Conservation (phyloP, 2,797 vertebrate genomes). For the Crotalus adamanteus region DNA sequence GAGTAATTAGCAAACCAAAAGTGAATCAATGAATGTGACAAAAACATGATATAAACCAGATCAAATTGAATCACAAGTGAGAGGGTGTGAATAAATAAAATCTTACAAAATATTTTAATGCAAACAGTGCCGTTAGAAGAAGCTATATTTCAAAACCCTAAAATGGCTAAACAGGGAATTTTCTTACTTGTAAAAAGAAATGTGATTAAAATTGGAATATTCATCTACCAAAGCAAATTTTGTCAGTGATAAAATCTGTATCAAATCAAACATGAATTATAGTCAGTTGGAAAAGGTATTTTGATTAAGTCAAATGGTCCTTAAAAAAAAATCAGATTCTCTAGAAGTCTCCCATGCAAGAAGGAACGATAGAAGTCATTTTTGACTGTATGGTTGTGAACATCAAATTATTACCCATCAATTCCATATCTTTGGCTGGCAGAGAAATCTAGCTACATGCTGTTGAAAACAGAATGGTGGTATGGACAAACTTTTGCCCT, state of each 20-base stretch:
- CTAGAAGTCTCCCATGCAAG: neutral
- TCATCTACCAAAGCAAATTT: neutral
- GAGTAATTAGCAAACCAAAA: slow-evolving; percentile 40
- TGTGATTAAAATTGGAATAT: neutral
- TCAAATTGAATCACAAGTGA: slow-evolving; percentile 33
- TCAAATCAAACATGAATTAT: neutral
- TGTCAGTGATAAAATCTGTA: neutral
- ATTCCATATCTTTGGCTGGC: neutral
- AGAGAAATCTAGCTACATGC: neutral
- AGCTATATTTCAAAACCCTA: neutral
- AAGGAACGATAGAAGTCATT: neutral
- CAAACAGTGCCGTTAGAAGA: slow-evolving; percentile 5
- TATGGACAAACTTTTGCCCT: neutral
- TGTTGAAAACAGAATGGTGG: neutral
- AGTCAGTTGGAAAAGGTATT: neutral
- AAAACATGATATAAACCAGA: slow-evolving; percentile 24
- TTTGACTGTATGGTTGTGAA: neutral
- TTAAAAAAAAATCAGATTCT: neutral
- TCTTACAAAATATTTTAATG: slow-evolving; percentile 12
- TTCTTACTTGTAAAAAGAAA: too few relatives aligned
- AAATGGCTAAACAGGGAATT: neutral
- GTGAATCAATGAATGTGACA: slow-evolving; percentile 33
- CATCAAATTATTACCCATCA: neutral
- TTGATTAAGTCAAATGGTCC: neutral
- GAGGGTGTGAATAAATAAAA: slow-evolving; percentile 40